Conservation (phyloP, 2,113 vertebrate species). For the Diadophis punctatus region DNA sequence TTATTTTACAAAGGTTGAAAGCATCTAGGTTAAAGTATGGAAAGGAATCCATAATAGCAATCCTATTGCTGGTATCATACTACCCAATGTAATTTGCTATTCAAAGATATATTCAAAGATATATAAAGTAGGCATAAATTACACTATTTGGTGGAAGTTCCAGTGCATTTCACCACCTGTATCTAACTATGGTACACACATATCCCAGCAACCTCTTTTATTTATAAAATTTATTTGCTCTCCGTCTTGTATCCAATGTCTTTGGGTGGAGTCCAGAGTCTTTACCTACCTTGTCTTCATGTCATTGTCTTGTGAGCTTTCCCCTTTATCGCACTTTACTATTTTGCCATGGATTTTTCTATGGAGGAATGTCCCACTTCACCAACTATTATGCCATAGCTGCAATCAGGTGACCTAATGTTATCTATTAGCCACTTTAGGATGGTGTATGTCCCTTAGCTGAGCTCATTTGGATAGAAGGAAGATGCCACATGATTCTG, state of each 20-base stretch:
- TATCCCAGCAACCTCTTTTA: not conserved
- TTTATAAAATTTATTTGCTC: not conserved
- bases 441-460: not conserved
- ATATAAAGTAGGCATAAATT: not conserved
- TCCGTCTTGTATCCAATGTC: no score
- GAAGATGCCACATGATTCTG: not conserved
- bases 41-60: not conserved
- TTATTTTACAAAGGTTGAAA: not conserved
- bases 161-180: not conserved
- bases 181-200: not conserved
- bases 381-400: not conserved
- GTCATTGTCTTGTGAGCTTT: not conserved
- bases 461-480: not conserved
- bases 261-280: no score
- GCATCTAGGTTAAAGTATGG: not conserved
- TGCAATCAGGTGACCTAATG: not conserved
- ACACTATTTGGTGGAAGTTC: not conserved
- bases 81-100: not conserved
- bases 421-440: not conserved
- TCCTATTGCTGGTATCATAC: not conserved
- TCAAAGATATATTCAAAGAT: not conserved
- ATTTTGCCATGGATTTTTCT: not conserved
- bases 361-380: not conserved
- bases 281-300: not conserved
- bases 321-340: not conserved